Evolutionary conservation across 2,113 vertebrate species (phyloP).

Genomic region (Lichenostomus cassidix): DNA sequence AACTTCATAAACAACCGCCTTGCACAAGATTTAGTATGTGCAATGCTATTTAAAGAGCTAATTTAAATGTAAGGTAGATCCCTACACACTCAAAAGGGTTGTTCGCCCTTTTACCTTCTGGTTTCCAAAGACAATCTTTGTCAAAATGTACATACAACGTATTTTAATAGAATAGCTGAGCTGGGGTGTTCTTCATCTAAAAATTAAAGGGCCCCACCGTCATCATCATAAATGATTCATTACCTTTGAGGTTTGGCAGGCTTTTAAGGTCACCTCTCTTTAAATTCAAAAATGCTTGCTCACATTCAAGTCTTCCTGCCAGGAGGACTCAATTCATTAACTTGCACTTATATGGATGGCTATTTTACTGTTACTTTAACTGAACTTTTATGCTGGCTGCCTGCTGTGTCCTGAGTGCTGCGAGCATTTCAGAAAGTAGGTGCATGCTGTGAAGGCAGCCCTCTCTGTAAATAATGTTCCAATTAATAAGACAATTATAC

Average conservation of each 20-base stretch:
- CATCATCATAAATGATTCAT: neutral
- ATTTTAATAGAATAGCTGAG: neutral
- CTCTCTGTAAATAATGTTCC: conserved; percentile 58
- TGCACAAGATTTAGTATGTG: neutral
- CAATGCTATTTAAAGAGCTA: neutral
- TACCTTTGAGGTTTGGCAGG: conserved; percentile 1
- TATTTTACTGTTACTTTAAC: conserved; percentile 54
- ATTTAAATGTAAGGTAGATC: neutral
- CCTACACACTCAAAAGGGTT: neutral
- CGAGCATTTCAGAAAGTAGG: conserved; percentile 58
- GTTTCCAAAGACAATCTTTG: neutral
- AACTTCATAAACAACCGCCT: neutral
- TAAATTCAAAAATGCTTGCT: conserved; percentile 39
- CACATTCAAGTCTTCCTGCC: conserved; percentile 45
- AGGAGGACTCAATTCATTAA: conserved; percentile 61
- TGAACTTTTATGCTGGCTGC: conserved; percentile 40
- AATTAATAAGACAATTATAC: conserved; percentile 67
- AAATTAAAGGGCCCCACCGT: conserved; percentile 2
- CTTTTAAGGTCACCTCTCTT: conserved; percentile 31
- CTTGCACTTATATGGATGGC: conserved; percentile 25
- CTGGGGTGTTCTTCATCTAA: neutral
- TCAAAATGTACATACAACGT: neutral
- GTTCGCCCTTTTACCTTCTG: neutral
- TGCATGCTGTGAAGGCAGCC: conserved; percentile 59
- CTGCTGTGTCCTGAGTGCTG: conserved; percentile 54